Base-by-base conservation (phyloP, 2,113 vertebrate genomes). In the Eulacestoma nigropectus region DNA sequence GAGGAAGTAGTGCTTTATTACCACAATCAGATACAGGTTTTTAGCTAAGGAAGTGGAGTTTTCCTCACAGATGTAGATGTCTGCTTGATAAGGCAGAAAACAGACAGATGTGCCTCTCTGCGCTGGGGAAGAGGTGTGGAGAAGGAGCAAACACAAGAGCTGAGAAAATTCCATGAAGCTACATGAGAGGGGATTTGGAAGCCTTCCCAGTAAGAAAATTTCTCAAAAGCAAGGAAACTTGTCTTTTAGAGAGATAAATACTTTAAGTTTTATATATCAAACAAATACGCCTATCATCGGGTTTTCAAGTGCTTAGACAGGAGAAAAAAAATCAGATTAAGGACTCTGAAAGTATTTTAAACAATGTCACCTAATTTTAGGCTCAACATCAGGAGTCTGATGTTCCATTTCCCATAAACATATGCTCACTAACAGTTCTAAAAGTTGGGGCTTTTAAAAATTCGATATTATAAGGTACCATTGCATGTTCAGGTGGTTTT, bases 11-110 rank as follows among this genome's bases (percentile, higher is more conserved):
- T 96, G 98, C 98, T 98, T 98, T 99, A 98, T 98, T 98, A 98
- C 98, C 97, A 98, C 98, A 98, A 99, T 98, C 97, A 98, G 98
- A 98, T 97, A 97, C 98, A 98, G 98, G 98, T 99, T 98, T 97
- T 98, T 96, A 97, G 97, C 97, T 50, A 37, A 98, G 98, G 97
- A 98, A 98, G 98, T 98, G 60, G 94, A 98, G 98, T 97, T 98
- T 98, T 98, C 98, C 97, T 97, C 94, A 16, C 98, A 98, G 98
- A 98, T 98, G 98, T 98, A 98, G 98, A 98, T 98, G 97, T 97
- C 97, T 98, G 96, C 97, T 95, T 96, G 98, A 98, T 98, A 98
- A 98, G 97, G 97, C 97, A 97, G 98, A 98, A 98, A 98, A 98
- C 97, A 98, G 97, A 98, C 98, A 98, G 98, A 98, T 98, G 98